Evolutionary conservation across 2,888 invertebrate genomes (phyloP), one percentile per base, ranked within the genome.

Genomic region (Drosophila histrio): DNA sequence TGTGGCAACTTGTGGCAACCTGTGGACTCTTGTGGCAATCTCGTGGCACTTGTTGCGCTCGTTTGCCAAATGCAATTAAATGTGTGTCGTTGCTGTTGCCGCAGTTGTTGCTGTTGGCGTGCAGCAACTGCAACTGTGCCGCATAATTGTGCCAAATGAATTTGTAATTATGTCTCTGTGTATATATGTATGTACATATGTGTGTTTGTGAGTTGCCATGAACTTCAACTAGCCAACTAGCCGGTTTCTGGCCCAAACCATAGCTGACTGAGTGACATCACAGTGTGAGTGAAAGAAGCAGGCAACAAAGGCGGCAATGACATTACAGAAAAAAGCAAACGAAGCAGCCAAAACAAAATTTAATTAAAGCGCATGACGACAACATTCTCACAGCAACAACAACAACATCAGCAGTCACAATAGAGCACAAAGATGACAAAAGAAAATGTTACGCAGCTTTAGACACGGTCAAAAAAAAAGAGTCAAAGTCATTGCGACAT

Each of bases 131-230:
- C 84, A 77, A 66, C 69, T 72, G 79, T 88, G 79, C 77, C 77
- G 83, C 86, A 82, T 85, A 88, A 85, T 85, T 87, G 87, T 87
- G 85, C 81, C 85, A 85, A 88, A 88, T 84, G 82, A 87, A 88
- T 84, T 88, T 87, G 84, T 88, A 84, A 85, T 85, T 88, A 86
- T 54, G 59, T 44, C 47, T 30, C 53, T 24, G 36, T 41, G 36
- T 59, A 17, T 41, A 22, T 49, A 21, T 50, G 41, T 67, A 58
- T 59, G 62, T 58, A n/a, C n/a, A n/a, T n/a, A n/a, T 41, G 26
- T 49, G 24, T 50, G 41, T 67, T 57, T 59, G 62, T 58, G 56
- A 64, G 68, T 58, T 49, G 79, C 68, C 77, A 80, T 81, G 85
- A 84, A 84, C 87, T 76, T 75, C 77, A 74, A 77, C 62, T 59